Evolutionary conservation across 2,113 vertebrate genomes (phyloP), one percentile per base, ranked within the genome.

Genomic region (Lynx canadensis): DNA sequence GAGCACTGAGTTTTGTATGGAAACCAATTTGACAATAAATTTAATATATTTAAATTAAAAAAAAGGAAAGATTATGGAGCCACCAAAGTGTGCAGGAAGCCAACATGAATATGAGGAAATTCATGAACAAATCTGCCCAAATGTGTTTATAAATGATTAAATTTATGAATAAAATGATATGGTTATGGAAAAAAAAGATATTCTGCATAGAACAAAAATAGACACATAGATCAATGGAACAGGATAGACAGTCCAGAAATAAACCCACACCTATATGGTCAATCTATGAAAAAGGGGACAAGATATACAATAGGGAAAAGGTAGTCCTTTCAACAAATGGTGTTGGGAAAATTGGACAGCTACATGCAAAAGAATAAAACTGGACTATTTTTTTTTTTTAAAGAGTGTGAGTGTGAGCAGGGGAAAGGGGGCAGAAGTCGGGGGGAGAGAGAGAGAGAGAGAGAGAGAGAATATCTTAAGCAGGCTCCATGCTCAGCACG

Each of bases 61-160:
- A 45, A 45, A 45, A 45, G 45, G 76, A 66, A 80, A 97, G 83
- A 89, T 89, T 48, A 92, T 69, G 11, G 12, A 25, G 16, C 13
- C 52, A 29, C 48, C 60, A 87, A 85, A 94, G 74, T 3, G 0
- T 48, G 33, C 73, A 93, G 94, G 73, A 97, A 65, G 52, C 52
- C 7, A 92, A 31, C 2, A 65, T 92, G 83, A 98, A 52, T 92
- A n/a, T 91, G 87, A 97, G 96, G 93, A 96, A 98, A 48, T 55
- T 84, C 63, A 50, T 81, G 82, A 94, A 55, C 63, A 80, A 94
- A 33, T 81, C 25, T 87, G 55, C 63, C 57, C 50, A 84, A 68
- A 78, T 92, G 88, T 90, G 94, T 79, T 71, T 87, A 86, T 86
- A 36, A 41, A 57, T 94, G 87, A 97, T 89, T 95, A 63, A 45